Evolutionary conservation across 2,797 vertebrate genomes (phyloP).

Genomic region (Ambastaia sidthimunki): DNA sequence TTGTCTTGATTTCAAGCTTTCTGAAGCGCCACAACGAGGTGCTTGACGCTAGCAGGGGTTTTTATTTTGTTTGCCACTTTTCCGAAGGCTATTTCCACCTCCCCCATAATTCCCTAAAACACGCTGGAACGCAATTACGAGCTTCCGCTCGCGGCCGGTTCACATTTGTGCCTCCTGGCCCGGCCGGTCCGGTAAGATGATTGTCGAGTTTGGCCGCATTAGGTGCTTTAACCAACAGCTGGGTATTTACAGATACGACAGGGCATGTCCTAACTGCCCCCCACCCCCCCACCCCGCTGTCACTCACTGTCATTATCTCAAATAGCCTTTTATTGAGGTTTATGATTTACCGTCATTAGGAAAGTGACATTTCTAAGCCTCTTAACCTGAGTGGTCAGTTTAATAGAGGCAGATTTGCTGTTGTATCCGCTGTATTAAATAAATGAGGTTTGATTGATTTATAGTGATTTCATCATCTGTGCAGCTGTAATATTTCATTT

Average conservation of each 20-base stretch:
- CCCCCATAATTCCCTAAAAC: constrained; percentile 54
- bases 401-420: constrained; percentile 32
- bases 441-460: constrained; percentile 41
- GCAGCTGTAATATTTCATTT: constrained; percentile 27
- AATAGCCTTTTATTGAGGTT: constrained; percentile 73
- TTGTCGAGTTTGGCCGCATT: not conserved
- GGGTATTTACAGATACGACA: constrained; percentile 39
- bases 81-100: constrained; percentile 41
- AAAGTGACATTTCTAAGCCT: constrained; percentile 77
- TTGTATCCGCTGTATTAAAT: constrained; percentile 20
- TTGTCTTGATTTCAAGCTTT: no score
- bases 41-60: constrained; percentile 35
- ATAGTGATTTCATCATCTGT: constrained; percentile 34
- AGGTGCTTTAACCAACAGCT: constrained; percentile 58
- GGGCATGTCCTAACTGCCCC: constrained; percentile 7
- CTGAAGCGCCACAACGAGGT: not conserved
- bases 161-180: constrained; percentile 46
- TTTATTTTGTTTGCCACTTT: constrained; percentile 31
- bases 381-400: constrained; percentile 72
- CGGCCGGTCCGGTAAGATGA: constrained; percentile 52
- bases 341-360: constrained; percentile 73
- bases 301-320: constrained; percentile 64
- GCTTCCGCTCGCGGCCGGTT: constrained; percentile 22
- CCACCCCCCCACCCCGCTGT: constrained; percentile 23
- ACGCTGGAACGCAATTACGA: constrained; percentile 46